A percentile compares a stretch with the other conserved stretches of the same genome.
These are phyloP conservation scores for Liopterus haemorrhoidalis DNA, from an alignment of 2,888 invertebrate species.

Conservation along the genomic window DNA sequence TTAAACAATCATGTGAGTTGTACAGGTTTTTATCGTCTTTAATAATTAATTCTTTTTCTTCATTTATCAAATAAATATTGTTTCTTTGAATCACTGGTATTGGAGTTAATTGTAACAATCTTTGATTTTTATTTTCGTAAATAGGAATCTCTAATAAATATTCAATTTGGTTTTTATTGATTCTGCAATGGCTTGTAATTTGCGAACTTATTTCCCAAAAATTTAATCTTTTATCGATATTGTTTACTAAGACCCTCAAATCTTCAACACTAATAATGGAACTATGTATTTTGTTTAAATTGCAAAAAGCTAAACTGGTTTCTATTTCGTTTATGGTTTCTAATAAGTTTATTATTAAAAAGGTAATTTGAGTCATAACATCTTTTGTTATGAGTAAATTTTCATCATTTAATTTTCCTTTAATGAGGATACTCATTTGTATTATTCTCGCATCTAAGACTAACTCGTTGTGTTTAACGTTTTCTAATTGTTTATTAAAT, in stretches of 20 bases:
- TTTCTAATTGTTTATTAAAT: slow-evolving; percentile 3
- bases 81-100: neutral
- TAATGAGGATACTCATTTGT: neutral
- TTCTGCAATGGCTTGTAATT: neutral
- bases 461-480: neutral
- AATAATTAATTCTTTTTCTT: slow-evolving; percentile 1
- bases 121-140: neutral
- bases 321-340: slow-evolving; percentile 1
- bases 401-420: neutral
- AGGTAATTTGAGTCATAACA: neutral
- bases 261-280: neutral
- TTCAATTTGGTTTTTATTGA: neutral
- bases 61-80: neutral
- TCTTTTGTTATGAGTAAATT: neutral
- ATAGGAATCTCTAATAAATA: neutral
- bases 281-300: slow-evolving; percentile 2
- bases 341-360: neutral
- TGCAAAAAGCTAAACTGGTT: slow-evolving; percentile 1
- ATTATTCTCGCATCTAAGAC: neutral
- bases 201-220: neutral
- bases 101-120: slow-evolving; percentile 1
- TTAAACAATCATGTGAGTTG: neutral
- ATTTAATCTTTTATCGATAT: neutral
- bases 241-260: neutral
- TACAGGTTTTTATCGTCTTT: neutral